These are phyloP conservation scores for Lasiommata megera DNA, from an alignment of 2,888 invertebrate genomes.

Conservation along the genomic window DNA sequence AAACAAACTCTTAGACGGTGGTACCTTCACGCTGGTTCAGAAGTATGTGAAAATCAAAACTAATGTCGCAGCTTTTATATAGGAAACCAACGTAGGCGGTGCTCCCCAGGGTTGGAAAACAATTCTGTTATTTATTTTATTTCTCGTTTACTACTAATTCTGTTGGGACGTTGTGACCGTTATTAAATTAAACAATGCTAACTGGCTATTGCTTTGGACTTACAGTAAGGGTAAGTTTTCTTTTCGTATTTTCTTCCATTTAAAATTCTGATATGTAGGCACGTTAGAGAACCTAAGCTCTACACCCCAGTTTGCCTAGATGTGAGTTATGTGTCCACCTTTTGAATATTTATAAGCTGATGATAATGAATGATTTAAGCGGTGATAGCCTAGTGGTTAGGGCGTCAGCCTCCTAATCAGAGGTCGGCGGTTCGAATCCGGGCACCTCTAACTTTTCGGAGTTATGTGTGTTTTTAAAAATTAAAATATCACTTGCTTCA, in stretches of 20 bases:
- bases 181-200: constrained; percentile 77
- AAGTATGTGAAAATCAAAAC: constrained; percentile 40
- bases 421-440: too few relatives aligned
- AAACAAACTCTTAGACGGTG: constrained; percentile 9
- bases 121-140: constrained; percentile 49
- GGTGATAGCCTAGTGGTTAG: too few relatives aligned
- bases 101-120: constrained; percentile 60
- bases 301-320: too few relatives aligned
- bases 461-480: too few relatives aligned
- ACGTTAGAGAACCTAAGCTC: too few relatives aligned
- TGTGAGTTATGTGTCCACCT: too few relatives aligned
- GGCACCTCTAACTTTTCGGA: too few relatives aligned
- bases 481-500: too few relatives aligned
- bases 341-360: too few relatives aligned
- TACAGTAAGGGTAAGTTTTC: constrained; percentile 46
- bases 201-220: constrained; percentile 62
- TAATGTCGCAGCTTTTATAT: constrained; percentile 56
- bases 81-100: constrained; percentile 45
- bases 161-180: constrained; percentile 51
- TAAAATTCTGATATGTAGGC: not conserved
- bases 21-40: constrained; percentile 31
- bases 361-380: too few relatives aligned
- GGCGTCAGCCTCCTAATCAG: too few relatives aligned
- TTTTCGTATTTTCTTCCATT: not conserved
- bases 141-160: constrained; percentile 45